Conservation (phyloP, 2,113 vertebrate genomes). For the Dromaius novaehollandiae region DNA sequence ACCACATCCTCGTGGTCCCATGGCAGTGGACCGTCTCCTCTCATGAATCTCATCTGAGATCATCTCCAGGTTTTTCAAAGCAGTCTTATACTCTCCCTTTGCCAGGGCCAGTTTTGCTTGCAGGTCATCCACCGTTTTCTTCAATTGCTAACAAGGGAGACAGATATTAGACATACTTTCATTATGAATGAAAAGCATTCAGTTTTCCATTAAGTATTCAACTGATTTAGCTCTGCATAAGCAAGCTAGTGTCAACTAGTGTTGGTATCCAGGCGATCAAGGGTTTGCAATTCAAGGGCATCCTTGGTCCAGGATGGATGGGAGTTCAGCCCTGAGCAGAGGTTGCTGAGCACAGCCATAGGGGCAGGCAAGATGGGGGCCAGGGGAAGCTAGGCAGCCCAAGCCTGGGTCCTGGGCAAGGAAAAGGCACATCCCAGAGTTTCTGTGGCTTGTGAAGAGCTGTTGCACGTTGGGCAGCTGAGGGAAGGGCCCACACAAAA, state of each 20-base stretch:
- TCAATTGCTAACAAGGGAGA: constrained; percentile 85
- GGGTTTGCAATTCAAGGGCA: background rate
- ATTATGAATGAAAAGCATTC: accelerated
- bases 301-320: background rate
- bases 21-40: constrained; percentile 83
- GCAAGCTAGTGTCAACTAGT: background rate
- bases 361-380: background rate
- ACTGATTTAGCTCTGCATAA: background rate
- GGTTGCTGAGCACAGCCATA: background rate
- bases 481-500: background rate
- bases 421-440: accelerated
- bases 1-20: constrained; percentile 89
- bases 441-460: background rate
- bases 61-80: constrained; percentile 93
- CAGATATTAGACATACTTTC: background rate
- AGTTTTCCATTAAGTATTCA: accelerated
- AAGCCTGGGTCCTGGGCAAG: background rate
- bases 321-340: background rate
- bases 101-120: constrained; percentile 89
- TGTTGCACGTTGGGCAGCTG: background rate
- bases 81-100: constrained; percentile 92
- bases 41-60: constrained; percentile 98
- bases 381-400: background rate
- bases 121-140: constrained; percentile 94
- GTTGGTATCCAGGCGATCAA: background rate